These are phyloP conservation scores for Eurypyga helias DNA, from an alignment of 2,113 vertebrate genomes.

Conservation along the genomic window DNA sequence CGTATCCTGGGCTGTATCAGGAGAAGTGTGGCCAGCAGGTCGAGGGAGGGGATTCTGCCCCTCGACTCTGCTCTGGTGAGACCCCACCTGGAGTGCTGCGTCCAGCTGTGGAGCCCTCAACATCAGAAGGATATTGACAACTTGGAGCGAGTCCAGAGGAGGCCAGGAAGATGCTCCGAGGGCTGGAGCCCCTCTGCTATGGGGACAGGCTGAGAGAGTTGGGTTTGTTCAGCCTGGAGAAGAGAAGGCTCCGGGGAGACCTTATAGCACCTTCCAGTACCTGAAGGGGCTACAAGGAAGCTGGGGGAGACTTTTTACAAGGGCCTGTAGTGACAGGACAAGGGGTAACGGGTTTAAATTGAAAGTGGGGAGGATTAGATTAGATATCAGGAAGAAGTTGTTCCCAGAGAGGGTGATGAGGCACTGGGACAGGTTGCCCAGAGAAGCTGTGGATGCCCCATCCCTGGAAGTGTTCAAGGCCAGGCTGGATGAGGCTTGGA, in stretches of 20 bases:
- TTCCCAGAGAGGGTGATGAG: no score
- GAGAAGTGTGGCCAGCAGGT: no score
- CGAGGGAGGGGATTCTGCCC: no score
- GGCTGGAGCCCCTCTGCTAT: neutral
- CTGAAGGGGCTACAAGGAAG: neutral
- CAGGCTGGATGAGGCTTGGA: neutral
- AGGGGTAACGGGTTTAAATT: neutral
- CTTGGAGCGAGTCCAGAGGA: neutral
- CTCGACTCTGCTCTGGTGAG: no score
- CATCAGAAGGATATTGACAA: neutral
- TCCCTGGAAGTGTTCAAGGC: neutral
- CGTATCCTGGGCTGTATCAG: no score
- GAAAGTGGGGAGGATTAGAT: no score
- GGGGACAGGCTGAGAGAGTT: neutral
- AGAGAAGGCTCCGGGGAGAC: neutral
- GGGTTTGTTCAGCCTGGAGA: neutral
- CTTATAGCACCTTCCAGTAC: neutral
- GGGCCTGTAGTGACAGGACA: neutral
- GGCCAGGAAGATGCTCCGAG: neutral
- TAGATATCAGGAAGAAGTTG: no score
- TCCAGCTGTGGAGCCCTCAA: accelerated
- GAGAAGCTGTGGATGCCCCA: no score
- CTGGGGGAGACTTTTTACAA: neutral
- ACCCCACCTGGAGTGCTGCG: accelerated
- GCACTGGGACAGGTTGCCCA: no score